phyloP scores from a whole-genome alignment of 2,113 vertebrate genomes.

The Corydoras sp. region DNA sequence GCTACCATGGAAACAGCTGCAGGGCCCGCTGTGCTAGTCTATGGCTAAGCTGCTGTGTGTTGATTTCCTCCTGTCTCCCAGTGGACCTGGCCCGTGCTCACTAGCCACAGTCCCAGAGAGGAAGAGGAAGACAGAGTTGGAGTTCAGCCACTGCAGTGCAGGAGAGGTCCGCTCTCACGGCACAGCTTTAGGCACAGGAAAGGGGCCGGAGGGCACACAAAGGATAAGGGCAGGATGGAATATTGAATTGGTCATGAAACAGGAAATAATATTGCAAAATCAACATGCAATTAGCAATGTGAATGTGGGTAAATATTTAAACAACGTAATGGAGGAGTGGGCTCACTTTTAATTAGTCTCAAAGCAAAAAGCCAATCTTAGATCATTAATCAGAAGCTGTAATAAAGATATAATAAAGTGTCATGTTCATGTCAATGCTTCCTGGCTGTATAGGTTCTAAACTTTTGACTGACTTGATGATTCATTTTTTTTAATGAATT shows the following conservation, averaged over 20 bases:
- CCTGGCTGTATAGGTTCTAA: slow-evolving; percentile 6
- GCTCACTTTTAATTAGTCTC: slow-evolving; percentile 34
- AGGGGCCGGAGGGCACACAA: slow-evolving; percentile 16
- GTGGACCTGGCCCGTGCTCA: slow-evolving; percentile 31
- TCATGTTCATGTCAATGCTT: not conserved
- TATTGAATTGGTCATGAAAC: slow-evolving; percentile 27
- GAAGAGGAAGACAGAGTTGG: slow-evolving; percentile 11
- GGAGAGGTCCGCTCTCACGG: slow-evolving; percentile 19
- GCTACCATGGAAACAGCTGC: slow-evolving; percentile 38
- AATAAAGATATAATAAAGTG: slow-evolving; percentile 1
- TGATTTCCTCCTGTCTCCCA: slow-evolving; percentile 35
- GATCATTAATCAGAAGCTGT: slow-evolving; percentile 9
- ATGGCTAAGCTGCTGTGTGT: slow-evolving; percentile 36
- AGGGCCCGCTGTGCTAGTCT: slow-evolving; percentile 31
- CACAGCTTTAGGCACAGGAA: slow-evolving; percentile 18
- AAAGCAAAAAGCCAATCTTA: slow-evolving; percentile 37
- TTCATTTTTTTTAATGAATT: too few relatives aligned
- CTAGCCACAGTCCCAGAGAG: slow-evolving; percentile 27
- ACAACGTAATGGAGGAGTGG: slow-evolving; percentile 35
- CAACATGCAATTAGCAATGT: slow-evolving; percentile 42
- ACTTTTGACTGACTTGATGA: slow-evolving; percentile 4
- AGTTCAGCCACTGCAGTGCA: slow-evolving; percentile 8
- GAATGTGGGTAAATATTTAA: slow-evolving; percentile 41
- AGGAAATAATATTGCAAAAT: slow-evolving; percentile 32
- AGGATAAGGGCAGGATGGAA: slow-evolving; percentile 29